Evolutionary conservation across 35 echinoderm and acorn worm species (phyloP), one percentile per base, ranked within the genome.

Genomic region (Amphiura filiformis): DNA sequence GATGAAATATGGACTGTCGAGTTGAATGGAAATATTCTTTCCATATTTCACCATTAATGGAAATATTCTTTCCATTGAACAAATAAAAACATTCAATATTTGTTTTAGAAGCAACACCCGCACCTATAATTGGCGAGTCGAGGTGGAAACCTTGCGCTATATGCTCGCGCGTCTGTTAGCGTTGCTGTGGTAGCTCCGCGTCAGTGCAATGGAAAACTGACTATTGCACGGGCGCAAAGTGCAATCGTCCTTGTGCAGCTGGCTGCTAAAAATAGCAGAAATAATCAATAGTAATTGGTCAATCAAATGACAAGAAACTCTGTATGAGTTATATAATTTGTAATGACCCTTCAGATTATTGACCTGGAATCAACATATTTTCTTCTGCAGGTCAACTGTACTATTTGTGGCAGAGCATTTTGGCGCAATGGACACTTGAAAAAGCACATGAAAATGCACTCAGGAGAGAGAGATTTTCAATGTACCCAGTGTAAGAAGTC

Each of bases 401-500:
- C 75, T 17, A 38, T 84, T 15, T 93, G 92, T 85, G 49, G 64
- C 4, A 75, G 49, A 36, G 79, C 35, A 78, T 93, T 93, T 57
- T 89, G 82, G 87, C 82, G 75, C 17, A 33, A 79, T 1, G 76
- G 39, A 13, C 87, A 89, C 1, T 76, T 89, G 35, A 41, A 82
- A 52, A 93, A 88, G 39, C 92, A 93, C 65, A 78, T 93, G 65
- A 89, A 89, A 49, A 89, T 77, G 0, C 92, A 93, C 47, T 57
- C 87, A 0, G 80, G 81, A 38, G 41, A 84, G 17, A 47, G 92
- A 12, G 86, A 93, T 14, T 80, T 38, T 65, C 80, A 79, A 13
- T 93, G 92, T 56, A 26, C 18, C 17, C 28, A 65, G n/a, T 93
- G 92, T 79, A 76, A 47, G 32, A 88, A 89, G 41, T 86, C 33